phyloP scores from a whole-genome alignment of 2,888 invertebrate genomes.

The Epicampocera succincta region DNA sequence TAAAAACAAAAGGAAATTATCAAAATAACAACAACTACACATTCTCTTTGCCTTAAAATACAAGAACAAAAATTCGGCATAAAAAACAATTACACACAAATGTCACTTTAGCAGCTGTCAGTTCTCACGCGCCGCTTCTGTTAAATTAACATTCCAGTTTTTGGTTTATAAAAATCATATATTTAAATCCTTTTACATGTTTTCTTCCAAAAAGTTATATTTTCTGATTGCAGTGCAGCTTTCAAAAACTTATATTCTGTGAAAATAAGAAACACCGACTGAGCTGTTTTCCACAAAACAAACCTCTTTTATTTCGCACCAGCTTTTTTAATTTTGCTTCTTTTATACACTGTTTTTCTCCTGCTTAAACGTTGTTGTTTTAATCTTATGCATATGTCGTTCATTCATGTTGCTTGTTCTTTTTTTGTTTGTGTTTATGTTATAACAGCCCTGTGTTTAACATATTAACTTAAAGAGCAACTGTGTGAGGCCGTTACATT shows the following conservation, averaged over 20 bases:
- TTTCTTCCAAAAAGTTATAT: neutral
- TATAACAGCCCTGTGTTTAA: constrained; percentile 18
- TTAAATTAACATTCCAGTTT: constrained; percentile 56
- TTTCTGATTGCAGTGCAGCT: neutral
- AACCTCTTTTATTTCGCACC: constrained; percentile 73
- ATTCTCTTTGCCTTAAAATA: constrained; percentile 46
- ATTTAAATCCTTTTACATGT: constrained; percentile 39
- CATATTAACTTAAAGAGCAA: too few relatives aligned
- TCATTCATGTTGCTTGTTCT: constrained; percentile 15
- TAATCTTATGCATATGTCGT: neutral
- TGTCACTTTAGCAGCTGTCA: constrained; percentile 74
- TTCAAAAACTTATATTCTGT: constrained; percentile 65
- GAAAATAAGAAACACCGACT: constrained; percentile 76
- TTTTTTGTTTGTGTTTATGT: neutral
- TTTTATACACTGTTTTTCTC: constrained; percentile 48
- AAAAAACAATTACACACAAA: constrained; percentile 58
- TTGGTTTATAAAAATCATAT: neutral
- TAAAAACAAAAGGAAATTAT: constrained; percentile 54
- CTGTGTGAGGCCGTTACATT: too few relatives aligned
- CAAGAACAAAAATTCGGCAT: constrained; percentile 56
- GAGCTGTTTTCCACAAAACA: constrained; percentile 72
- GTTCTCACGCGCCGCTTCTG: constrained; percentile 70
- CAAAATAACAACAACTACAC: constrained; percentile 55
- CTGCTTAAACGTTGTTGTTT: constrained; percentile 41
- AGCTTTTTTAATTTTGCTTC: constrained; percentile 62